phyloP scores from a whole-genome alignment of 2,888 invertebrate genomes.

The Geophilus truncorum region DNA sequence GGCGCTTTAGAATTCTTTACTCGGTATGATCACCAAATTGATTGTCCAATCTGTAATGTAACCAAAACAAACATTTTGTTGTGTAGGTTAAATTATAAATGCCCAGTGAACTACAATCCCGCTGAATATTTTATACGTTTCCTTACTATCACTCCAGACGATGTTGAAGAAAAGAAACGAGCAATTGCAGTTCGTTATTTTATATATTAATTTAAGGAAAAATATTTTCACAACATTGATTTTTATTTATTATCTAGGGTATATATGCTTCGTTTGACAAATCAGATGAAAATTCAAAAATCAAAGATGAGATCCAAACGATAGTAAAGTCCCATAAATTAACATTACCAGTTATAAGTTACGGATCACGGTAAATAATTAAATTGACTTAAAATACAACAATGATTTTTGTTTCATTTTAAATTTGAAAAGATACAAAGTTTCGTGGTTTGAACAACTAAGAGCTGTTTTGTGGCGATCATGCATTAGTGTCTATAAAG shows the following conservation, averaged over 20 bases:
- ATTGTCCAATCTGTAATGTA: neutral
- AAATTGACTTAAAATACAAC: neutral
- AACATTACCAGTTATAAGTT: neutral
- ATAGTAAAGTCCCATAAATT: neutral
- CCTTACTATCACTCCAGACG: conserved; percentile 51
- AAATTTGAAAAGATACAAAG: conserved; percentile 55
- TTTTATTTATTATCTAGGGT: conserved; percentile 38
- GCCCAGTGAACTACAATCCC: conserved; percentile 52
- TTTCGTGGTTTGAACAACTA: conserved; percentile 83
- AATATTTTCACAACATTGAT: neutral
- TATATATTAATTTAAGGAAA: neutral
- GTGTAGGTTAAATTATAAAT: conserved; percentile 44
- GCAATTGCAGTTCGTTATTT: conserved; percentile 38
- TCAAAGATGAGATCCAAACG: neutral
- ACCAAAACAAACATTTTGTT: neutral
- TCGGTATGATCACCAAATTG: neutral
- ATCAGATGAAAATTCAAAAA: conserved; percentile 40
- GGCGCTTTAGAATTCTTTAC: conserved; percentile 72
- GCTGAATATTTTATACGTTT: conserved; percentile 53
- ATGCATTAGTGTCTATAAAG: conserved; percentile 80
- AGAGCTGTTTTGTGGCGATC: conserved; percentile 84
- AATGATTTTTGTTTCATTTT: neutral
- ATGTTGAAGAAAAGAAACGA: conserved; percentile 43
- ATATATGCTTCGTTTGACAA: conserved; percentile 46
- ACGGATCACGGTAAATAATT: neutral